Percentiles rank a stretch among this genome's conserved stretches.
Conservation (phyloP, 2,113 vertebrate species). For the Rattus norvegicus region GRCr8 NC_086030.1:21799501-21800000, state of each 20-base stretch:
- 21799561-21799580: background rate
- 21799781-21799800: too few species aligned
- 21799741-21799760: too few species aligned
- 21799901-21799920: background rate
- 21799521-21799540: background rate
- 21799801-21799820: background rate
- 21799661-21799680: too few species aligned
- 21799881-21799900: background rate
- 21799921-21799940: background rate
- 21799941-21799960: background rate
- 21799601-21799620: background rate
- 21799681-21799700: too few species aligned
- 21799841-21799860: background rate
- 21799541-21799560: constrained; percentile 12
- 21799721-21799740: too few species aligned
- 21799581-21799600: background rate
- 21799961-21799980: background rate
- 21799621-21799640: background rate
- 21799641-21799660: too few species aligned
- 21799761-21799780: too few species aligned
- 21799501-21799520: background rate
- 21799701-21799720: too few species aligned
- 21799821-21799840: background rate
- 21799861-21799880: background rate
- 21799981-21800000: background rate